phyloP scores from a whole-genome alignment of 1,140 invertebrate genomes.

The Drosophila mauritiana region DNA sequence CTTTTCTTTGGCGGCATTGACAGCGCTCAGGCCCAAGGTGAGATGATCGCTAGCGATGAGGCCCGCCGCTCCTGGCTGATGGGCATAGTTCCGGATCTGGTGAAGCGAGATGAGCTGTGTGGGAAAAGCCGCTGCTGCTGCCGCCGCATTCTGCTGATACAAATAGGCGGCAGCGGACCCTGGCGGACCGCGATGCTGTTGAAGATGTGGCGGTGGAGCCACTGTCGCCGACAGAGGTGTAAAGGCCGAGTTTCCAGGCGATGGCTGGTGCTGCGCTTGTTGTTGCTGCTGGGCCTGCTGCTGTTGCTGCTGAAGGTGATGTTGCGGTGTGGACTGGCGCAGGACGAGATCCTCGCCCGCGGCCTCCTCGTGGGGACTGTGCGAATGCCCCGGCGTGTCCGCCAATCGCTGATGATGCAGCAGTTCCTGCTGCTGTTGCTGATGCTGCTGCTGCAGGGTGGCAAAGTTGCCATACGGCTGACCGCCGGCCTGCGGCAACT shows the following conservation, averaged over 20 bases:
- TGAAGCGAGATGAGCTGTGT: conserved; percentile 98
- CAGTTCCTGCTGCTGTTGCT: conserved; percentile 69
- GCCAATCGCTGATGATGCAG: conserved; percentile 67
- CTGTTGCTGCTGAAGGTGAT: conserved; percentile 79
- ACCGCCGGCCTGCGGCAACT: conserved; percentile 91
- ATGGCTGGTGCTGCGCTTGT: conserved; percentile 84
- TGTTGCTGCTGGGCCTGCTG: conserved; percentile 79
- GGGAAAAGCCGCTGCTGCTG: conserved; percentile 88
- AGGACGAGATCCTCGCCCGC: conserved; percentile 85
- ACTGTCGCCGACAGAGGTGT: conserved; percentile 91
- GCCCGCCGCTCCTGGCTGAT: conserved; percentile 89
- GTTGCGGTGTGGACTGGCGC: conserved; percentile 60
- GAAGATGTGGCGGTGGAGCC: conserved; percentile 87
- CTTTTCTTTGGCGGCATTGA: conserved; percentile 78
- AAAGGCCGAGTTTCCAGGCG: conserved; percentile 90
- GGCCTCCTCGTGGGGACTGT: conserved; percentile 84
- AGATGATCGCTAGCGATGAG: conserved; percentile 80
- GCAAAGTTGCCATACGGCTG: conserved; percentile 88
- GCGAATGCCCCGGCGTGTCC: conserved; percentile 77
- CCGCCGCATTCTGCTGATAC: conserved; percentile 86
- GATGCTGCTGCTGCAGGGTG: conserved; percentile 86
- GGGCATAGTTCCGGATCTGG: conserved; percentile 98
- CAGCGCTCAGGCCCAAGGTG: conserved; percentile 71
- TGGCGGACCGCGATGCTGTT: conserved; percentile 87
- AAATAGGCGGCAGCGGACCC: conserved; percentile 72